Evolutionary conservation across 1,140 invertebrate genomes (phyloP).

Genomic region (Battus philenor): DNA sequence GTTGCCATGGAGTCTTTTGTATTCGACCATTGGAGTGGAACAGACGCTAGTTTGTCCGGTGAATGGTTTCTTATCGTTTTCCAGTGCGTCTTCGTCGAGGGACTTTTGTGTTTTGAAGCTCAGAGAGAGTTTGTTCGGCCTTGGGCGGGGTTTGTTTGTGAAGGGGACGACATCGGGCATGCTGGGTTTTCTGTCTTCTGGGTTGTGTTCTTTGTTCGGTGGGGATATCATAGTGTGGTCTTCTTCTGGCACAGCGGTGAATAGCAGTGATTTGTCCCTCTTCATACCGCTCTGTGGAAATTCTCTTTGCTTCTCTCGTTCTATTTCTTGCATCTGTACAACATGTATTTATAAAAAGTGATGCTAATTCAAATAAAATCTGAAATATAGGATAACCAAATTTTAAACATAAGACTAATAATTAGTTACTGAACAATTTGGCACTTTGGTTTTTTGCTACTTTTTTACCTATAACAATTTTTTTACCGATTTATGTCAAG

Average conservation of each 20-base stretch:
- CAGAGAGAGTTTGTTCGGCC: constrained; percentile 77
- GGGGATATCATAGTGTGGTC: constrained; percentile 71
- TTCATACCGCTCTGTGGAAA: constrained; percentile 77
- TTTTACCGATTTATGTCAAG: too few species aligned
- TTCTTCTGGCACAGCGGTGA: constrained; percentile 87
- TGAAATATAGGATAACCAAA: too few species aligned
- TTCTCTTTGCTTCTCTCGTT: constrained; percentile 51
- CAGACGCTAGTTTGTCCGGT: constrained; percentile 82
- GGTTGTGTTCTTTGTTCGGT: constrained; percentile 41
- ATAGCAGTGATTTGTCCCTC: constrained; percentile 85
- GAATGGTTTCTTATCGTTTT: constrained; percentile 68
- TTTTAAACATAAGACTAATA: too few species aligned
- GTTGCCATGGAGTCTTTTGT: constrained; percentile 82
- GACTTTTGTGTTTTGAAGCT: constrained; percentile 77
- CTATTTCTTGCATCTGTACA: constrained; percentile 64
- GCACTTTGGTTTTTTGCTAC: too few species aligned
- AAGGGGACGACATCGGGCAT: constrained; percentile 74
- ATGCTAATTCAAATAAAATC: too few species aligned
- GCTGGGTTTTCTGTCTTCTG: constrained; percentile 42
- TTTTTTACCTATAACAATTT: too few species aligned
- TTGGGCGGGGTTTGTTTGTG: constrained; percentile 64
- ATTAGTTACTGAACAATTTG: too few species aligned
- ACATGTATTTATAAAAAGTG: too few species aligned
- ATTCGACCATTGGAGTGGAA: constrained; percentile 84
- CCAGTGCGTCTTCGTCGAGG: constrained; percentile 69